Evolutionary conservation across 2,888 invertebrate species (phyloP).

Genomic region (Trissoscelio sp.): DNA sequence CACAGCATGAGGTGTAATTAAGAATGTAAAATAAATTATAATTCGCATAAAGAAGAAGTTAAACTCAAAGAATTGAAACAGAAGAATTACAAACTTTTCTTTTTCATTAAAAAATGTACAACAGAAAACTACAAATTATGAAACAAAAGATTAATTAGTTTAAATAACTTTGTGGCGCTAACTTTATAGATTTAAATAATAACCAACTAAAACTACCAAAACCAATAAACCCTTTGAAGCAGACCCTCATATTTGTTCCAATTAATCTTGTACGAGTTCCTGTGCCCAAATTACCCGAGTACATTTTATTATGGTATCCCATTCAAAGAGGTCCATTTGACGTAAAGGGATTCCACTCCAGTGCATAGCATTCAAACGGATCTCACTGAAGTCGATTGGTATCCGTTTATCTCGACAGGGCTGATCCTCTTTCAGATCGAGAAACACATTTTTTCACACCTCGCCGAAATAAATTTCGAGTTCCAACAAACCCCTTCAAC

Average conservation of each 20-base stretch:
- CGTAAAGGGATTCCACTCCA: constrained; percentile 46
- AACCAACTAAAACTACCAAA: too few species aligned
- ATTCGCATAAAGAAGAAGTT: too few species aligned
- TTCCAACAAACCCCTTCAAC: constrained; percentile 1
- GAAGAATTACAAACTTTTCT: too few species aligned
- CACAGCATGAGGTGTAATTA: too few species aligned
- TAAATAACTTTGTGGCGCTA: too few species aligned
- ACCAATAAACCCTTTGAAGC: too few species aligned
- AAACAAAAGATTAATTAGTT: not conserved
- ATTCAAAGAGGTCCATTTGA: constrained; percentile 51
- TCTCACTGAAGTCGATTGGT: constrained; percentile 63
- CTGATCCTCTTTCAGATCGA: constrained; percentile 27
- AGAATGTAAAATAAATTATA: too few species aligned
- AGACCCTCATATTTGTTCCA: constrained; percentile 8
- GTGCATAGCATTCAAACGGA: constrained; percentile 51
- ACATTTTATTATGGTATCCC: constrained; percentile 48
- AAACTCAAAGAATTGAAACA: too few species aligned
- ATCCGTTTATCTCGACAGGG: constrained; percentile 47
- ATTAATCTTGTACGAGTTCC: constrained; percentile 29
- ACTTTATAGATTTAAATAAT: not conserved
- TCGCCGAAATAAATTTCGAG: constrained; percentile 25
- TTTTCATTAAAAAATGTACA: too few species aligned
- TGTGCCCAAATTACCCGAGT: constrained; percentile 22
- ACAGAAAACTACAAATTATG: too few species aligned
- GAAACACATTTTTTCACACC: constrained; percentile 38